These are phyloP conservation scores for Argyra leucocephala DNA, from an alignment of 2,888 invertebrate species.

Conservation along the genomic window DNA sequence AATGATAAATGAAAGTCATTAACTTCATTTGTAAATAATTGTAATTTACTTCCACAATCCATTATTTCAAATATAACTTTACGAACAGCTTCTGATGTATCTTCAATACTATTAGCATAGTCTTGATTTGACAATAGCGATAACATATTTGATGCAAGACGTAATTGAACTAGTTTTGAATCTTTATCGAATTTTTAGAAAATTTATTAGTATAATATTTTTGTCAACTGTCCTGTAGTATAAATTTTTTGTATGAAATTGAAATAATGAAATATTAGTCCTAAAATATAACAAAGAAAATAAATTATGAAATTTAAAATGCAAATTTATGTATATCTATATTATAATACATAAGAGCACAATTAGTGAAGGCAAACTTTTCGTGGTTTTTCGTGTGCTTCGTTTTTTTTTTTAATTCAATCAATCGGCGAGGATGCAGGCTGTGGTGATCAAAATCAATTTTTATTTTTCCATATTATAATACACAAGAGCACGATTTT, in stretches of 20 bases:
- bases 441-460: too few relatives aligned
- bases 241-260: constrained; percentile 1
- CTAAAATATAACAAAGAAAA: too few relatives aligned
- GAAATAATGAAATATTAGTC: too few relatives aligned
- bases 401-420: too few relatives aligned
- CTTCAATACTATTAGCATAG: neutral
- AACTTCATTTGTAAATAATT: neutral
- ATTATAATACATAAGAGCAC: too few relatives aligned
- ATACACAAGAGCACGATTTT: too few relatives aligned
- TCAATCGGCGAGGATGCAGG: too few relatives aligned
- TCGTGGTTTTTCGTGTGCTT: too few relatives aligned
- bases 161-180: constrained; percentile 31
- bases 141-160: neutral
- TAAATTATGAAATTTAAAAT: too few relatives aligned
- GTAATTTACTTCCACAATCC: constrained; percentile 11
- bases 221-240: neutral
- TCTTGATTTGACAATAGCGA: neutral
- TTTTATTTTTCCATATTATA: too few relatives aligned
- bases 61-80: constrained; percentile 16
- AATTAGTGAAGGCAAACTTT: too few relatives aligned
- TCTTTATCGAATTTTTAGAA: constrained; percentile 37
- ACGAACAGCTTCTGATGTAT: constrained; percentile 12
- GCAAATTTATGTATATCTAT: too few relatives aligned
- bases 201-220: constrained; percentile 36
- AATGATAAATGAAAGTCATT: neutral